phyloP scores from a whole-genome alignment of 2,113 vertebrate genomes.

The Scolopax mira region DNA sequence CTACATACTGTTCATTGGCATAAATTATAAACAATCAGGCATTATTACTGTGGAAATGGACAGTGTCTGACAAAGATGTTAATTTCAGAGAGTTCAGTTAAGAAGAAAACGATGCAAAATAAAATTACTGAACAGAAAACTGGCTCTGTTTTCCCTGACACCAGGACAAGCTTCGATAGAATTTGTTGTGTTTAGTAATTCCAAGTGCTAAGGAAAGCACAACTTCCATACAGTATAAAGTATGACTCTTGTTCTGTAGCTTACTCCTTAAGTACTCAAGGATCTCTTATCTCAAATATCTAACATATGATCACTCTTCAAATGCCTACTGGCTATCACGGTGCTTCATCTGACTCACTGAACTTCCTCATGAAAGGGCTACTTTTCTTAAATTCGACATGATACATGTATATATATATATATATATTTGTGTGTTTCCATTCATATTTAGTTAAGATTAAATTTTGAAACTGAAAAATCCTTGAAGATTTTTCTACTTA shows the following conservation, averaged over 20 bases:
- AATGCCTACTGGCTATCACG: background rate
- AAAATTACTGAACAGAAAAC: background rate
- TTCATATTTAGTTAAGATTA: background rate
- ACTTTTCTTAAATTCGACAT: background rate
- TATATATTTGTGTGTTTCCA: background rate
- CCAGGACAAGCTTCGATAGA: background rate
- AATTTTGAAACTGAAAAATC: background rate
- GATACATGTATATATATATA: no score
- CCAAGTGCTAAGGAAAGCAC: background rate
- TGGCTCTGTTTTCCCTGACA: background rate
- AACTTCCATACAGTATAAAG: background rate
- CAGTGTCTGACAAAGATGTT: background rate
- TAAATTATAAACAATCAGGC: background rate
- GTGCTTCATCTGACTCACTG: background rate
- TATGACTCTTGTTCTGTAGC: background rate
- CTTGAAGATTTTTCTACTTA: background rate
- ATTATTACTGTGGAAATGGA: background rate
- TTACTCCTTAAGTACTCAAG: background rate
- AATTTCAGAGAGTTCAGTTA: background rate
- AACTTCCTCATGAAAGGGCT: background rate
- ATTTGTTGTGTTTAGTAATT: background rate
- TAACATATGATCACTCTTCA: background rate
- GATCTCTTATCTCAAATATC: background rate
- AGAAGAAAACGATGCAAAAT: background rate
- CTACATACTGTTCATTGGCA: background rate